Evolutionary conservation across 2,797 vertebrate species (phyloP).

Genomic region (Tachyglossus aculeatus): DNA sequence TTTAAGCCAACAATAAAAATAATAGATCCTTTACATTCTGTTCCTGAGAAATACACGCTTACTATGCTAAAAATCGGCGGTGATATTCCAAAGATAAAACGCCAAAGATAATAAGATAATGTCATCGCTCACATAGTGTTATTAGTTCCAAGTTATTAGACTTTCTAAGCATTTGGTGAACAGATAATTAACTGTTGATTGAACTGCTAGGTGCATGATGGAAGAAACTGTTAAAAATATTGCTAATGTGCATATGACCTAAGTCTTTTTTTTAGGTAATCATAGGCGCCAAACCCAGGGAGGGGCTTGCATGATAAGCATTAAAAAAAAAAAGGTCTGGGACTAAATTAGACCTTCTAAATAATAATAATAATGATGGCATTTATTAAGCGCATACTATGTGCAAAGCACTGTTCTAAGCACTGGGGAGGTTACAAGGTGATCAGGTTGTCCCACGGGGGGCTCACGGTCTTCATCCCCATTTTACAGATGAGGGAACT

Average conservation of each 20-base stretch:
- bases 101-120: constrained; percentile 14
- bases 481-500: too few species aligned
- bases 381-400: too few species aligned
- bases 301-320: too few species aligned
- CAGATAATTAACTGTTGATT: constrained; percentile 41
- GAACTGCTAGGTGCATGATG: constrained; percentile 25
- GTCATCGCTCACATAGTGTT: constrained; percentile 31
- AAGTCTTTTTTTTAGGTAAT: too few species aligned
- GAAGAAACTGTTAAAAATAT: constrained; percentile 28
- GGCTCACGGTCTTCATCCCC: too few species aligned
- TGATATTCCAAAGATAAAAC: constrained; percentile 37
- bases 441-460: too few species aligned
- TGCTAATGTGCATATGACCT: neutral
- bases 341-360: too few species aligned
- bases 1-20: constrained; percentile 19
- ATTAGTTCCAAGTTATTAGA: constrained; percentile 32
- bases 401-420: too few species aligned
- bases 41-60: constrained; percentile 16
- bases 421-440: too few species aligned
- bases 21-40: constrained; percentile 10
- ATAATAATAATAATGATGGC: too few species aligned
- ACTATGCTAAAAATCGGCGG: constrained; percentile 22
- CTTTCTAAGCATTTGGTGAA: constrained; percentile 11
- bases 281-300: too few species aligned
- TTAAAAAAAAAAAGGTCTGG: too few species aligned